Percentiles rank a stretch among this genome's conserved stretches.
Evolutionary conservation across 53 echinoderm and acorn worm genomes (phyloP).

Genomic region (Patiria pectinifera): DNA sequence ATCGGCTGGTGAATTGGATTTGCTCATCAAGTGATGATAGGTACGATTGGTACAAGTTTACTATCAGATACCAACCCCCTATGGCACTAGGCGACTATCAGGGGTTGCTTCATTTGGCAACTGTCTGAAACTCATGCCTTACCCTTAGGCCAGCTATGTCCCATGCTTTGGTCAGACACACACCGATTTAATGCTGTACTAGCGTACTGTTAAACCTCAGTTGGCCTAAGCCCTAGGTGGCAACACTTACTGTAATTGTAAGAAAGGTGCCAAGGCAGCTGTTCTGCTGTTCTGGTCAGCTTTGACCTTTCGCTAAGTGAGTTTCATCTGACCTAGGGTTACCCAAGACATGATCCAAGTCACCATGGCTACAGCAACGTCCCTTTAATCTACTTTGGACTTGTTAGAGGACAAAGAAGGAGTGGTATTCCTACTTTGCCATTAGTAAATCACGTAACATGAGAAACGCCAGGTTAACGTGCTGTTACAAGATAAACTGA

Average conservation of each 20-base stretch:
- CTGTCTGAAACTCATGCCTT: background rate
- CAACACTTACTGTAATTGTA: background rate
- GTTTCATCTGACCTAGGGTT: background rate
- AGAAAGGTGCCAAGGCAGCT: background rate
- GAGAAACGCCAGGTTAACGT: background rate
- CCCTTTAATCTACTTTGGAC: background rate
- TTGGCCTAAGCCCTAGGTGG: background rate
- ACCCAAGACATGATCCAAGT: background rate
- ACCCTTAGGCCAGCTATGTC: background rate
- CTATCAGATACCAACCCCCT: too few species aligned
- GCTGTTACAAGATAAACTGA: background rate
- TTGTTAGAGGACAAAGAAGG: too few species aligned
- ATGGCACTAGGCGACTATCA: too few species aligned
- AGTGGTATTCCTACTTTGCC: background rate
- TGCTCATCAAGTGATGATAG: too few species aligned
- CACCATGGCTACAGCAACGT: background rate
- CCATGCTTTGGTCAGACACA: background rate
- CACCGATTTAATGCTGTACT: background rate
- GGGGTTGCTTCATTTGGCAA: background rate
- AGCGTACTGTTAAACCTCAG: background rate
- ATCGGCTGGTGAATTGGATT: too few species aligned
- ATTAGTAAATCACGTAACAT: constrained; percentile 31
- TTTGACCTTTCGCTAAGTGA: background rate
- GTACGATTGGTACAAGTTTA: too few species aligned
- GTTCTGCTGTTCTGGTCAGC: background rate